Evolutionary conservation across 2,888 invertebrate species (phyloP), one percentile per base, ranked within the genome.

Genomic region (Oegoconia quadripuncta): DNA sequence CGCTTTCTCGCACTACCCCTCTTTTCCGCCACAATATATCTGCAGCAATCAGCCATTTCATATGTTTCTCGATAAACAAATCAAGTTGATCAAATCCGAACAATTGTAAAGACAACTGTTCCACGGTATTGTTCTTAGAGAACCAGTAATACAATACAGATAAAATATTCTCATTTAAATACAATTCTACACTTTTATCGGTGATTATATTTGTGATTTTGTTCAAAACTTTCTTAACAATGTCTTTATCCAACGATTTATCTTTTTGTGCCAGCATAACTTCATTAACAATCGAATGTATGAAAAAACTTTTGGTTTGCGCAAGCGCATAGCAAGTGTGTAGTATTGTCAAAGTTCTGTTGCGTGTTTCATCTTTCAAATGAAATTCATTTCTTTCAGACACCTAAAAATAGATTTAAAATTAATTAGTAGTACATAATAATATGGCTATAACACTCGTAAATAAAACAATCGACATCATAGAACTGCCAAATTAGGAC

Each of bases 271-370:
- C 62, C 56, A 83, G 67, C 11, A 93, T 63, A 12, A 92, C 62
- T 23, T 78, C 68, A 36, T 87, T 79, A 2, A 93, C 59, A 28
- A 90, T 84, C 49, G 78, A 81, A 46, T 88, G 88, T 27, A 90
- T 74, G 50, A 89, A 78, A 3, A 76, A 70, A 22, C 81, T 81
- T 50, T 86, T 90, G 2, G 80, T 72, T 23, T 87, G 79, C 16
- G 90, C 87, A 3, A 92, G 59, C 8, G 88, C 75, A 11, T 84
- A 75, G 44, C 90, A 83, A 18, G 86, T 82, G 33, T 91, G 89
- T 12, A 93, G 69, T 5, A 90, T 86, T 26, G 90, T 90, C 0
- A 88, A 73, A 1, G 90, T 89, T 57, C 91, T 78, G 44, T 90
- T 91, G 0, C 77, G 71, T 1, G 76, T 74, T 69, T 93, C 92